Base-by-base conservation (phyloP, 2,888 invertebrate species). In the Volucella inanis region DNA sequence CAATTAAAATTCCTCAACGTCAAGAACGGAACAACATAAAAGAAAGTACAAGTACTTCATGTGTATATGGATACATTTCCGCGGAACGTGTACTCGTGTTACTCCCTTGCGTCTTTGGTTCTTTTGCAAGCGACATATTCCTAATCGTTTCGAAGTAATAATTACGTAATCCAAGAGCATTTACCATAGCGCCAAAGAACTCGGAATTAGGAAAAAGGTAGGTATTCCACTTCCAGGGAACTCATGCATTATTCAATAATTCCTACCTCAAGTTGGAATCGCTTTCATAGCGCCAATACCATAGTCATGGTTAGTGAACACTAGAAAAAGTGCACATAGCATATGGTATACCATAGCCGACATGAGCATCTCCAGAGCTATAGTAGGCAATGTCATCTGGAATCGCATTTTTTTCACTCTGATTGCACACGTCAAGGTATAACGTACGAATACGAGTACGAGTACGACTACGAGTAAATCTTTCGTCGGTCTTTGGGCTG, bases 161-260 rank as follows among this genome's bases (percentile, higher is more conserved):
- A 84, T 84, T 84, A 80, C 75, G 70, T 80, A 84, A 84, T 49
- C 43, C 70, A 84, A 65, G 75, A 62, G 64, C 65, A 49, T 45
- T 8, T 18, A 59, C 52, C 43, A 74, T 64, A 75, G 83, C 80
- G 84, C 75, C 83, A 47, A 74, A 75, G 84, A 79, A 59, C 49
- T 68, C n/a, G 43, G 68, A 61, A 79, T 64, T 22, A 57, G 22
- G 12, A 15, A 43, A 43, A 15, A 43, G 9, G 14, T 31, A 64
- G 65, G 43, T 74, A 78, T 74, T 64, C 22, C 74, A 70, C 80
- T 84, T 84, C 75, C 70, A 43, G 4, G 70, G 54, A 84, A 79
- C 83, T 84, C 75, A 84, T 84, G 70, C 64, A 84, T 84, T 84
- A 80, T 84, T 84, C 80, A 84, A 43, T 68, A 70, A 84, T 79